Percentiles rank a stretch among this genome's conserved stretches.
phyloP scores from a whole-genome alignment of 2,888 invertebrate genomes.

The Thecocarcelia acutangulata region DNA sequence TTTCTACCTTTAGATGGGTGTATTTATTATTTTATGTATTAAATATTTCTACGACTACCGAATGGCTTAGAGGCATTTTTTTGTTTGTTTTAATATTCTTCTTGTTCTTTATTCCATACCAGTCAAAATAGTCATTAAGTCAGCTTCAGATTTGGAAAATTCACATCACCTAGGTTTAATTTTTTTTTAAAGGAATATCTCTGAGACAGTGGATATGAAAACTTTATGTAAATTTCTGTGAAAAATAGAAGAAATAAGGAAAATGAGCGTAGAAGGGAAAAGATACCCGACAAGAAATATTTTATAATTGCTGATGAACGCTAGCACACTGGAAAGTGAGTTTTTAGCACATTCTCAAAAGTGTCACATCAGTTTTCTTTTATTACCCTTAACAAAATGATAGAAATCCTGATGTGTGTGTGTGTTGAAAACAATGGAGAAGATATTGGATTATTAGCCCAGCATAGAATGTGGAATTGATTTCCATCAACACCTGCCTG shows the following conservation, averaged over 20 bases:
- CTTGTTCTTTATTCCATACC: slow-evolving; percentile 68
- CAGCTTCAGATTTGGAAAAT: slow-evolving; percentile 71
- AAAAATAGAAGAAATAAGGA: not conserved
- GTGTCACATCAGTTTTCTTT: too few species aligned
- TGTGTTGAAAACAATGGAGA: too few species aligned
- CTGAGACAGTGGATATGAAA: slow-evolving; percentile 15
- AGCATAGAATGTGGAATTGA: too few species aligned
- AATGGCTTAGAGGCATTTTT: slow-evolving; percentile 68
- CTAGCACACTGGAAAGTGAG: too few species aligned
- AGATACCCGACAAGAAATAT: too few species aligned
- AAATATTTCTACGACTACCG: slow-evolving; percentile 50
- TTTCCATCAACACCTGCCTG: too few species aligned
- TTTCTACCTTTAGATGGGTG: slow-evolving; percentile 45
- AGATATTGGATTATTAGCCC: too few species aligned
- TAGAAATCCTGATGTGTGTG: too few species aligned
- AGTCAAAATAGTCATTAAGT: slow-evolving; percentile 77
- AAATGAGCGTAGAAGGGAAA: not conserved
- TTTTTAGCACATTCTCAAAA: too few species aligned
- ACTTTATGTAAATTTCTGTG: not conserved
- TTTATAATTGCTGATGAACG: too few species aligned
- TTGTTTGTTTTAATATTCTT: slow-evolving; percentile 5
- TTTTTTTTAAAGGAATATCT: slow-evolving; percentile 3
- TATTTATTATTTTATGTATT: slow-evolving; percentile 32
- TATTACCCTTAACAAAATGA: too few species aligned
- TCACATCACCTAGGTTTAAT: slow-evolving; percentile 40